Percentiles rank a stretch among this genome's conserved stretches.
Conservation (phyloP, 2,888 invertebrate species). For the Microplitis deprimator region DNA sequence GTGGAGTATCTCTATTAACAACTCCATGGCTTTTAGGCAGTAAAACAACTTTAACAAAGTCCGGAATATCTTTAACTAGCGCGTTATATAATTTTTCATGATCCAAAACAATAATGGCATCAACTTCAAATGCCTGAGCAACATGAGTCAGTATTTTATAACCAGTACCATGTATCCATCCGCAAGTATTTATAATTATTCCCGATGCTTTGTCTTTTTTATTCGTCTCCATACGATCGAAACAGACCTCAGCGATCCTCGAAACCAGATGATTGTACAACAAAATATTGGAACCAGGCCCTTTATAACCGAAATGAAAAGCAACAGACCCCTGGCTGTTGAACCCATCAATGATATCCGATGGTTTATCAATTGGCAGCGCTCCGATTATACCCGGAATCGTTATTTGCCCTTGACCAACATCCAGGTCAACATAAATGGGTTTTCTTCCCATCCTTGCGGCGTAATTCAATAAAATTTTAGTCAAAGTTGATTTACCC, state of each 20-base stretch:
- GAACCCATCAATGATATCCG: constrained; percentile 95
- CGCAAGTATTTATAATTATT: constrained; percentile 96
- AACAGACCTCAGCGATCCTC: constrained; percentile 88
- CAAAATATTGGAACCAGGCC: constrained; percentile 82
- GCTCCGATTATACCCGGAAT: constrained; percentile 95
- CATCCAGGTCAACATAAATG: constrained; percentile 94
- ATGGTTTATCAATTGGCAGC: constrained; percentile 90
- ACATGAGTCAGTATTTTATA: constrained; percentile 90
- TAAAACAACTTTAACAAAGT: constrained; percentile 91
- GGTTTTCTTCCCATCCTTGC: constrained; percentile 91
- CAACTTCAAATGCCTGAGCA: constrained; percentile 95
- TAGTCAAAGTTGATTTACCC: constrained; percentile 93
- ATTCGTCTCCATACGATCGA: constrained; percentile 87
- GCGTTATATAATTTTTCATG: constrained; percentile 97
- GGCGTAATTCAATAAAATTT: constrained; percentile 94
- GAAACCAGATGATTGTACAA: constrained; percentile 88
- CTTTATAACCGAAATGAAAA: constrained; percentile 93
- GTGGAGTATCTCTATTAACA: constrained; percentile 85
- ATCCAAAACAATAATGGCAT: constrained; percentile 94
- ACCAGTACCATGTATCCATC: constrained; percentile 95
- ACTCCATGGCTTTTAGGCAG: constrained; percentile 98
- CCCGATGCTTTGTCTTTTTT: constrained; percentile 91
- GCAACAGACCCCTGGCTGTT: constrained; percentile 93
- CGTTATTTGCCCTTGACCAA: constrained; percentile 93
- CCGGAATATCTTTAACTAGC: constrained; percentile 92